Conservation (phyloP, 1,140 invertebrate species). For the Cataglyphis hispanica region DNA sequence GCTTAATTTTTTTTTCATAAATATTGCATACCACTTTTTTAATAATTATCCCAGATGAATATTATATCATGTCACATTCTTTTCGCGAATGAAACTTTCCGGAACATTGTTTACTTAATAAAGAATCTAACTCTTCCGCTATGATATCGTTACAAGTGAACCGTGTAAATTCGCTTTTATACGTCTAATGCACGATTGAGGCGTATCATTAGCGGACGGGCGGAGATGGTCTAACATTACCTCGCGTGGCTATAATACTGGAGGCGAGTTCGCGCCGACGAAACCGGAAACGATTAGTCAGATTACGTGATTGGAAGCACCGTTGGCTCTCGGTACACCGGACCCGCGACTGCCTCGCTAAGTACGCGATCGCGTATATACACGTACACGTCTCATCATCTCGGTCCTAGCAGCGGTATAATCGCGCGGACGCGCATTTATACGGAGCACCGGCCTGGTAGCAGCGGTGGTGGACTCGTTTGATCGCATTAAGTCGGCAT, state of each 20-base stretch:
- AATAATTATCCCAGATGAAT: neutral
- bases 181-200: slow-evolving; percentile 34
- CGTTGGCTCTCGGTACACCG: slow-evolving; percentile 53
- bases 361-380: slow-evolving; percentile 34
- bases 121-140: no score
- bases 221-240: slow-evolving; percentile 69
- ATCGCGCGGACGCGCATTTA: slow-evolving; percentile 21
- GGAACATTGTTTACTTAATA: no score
- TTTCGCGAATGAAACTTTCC: neutral
- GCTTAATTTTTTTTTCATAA: neutral
- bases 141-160: slow-evolving; percentile 6
- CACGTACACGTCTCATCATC: slow-evolving; percentile 35
- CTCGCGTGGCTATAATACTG: slow-evolving; percentile 80
- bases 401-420: slow-evolving; percentile 56
- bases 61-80: neutral
- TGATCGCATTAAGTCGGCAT: slow-evolving; percentile 79
- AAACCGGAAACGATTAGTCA: slow-evolving; percentile 81
- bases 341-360: slow-evolving; percentile 53
- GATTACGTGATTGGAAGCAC: slow-evolving; percentile 80
- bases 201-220: slow-evolving; percentile 70
- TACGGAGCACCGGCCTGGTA: slow-evolving; percentile 31
- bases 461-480: slow-evolving; percentile 63
- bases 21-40: no score
- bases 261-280: slow-evolving; percentile 73
- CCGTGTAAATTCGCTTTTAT: slow-evolving; percentile 22